Evolutionary conservation across 2,888 invertebrate species (phyloP).

Genomic region (Lumbricus terrestris): DNA sequence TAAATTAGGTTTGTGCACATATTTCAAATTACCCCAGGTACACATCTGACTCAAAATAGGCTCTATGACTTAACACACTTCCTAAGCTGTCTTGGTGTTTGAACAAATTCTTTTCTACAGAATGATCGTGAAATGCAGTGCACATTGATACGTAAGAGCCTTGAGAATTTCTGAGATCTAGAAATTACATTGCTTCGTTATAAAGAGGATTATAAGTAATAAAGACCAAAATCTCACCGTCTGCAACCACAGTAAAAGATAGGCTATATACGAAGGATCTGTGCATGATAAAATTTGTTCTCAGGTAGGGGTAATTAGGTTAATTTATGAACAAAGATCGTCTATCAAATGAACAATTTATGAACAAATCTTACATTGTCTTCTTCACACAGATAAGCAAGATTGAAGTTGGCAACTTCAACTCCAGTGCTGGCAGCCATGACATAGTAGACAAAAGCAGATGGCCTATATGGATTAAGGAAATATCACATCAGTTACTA

Average conservation of each 20-base stretch:
- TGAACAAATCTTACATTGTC: constrained; percentile 43
- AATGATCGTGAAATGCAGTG: not conserved
- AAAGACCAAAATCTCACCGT: no score
- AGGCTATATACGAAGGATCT: no score
- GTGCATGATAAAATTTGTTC: no score
- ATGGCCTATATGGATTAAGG: constrained; percentile 44
- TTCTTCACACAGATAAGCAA: constrained; percentile 55
- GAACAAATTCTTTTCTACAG: not conserved
- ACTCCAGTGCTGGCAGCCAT: constrained; percentile 53
- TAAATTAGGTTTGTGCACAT: not conserved
- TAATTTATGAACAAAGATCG: not conserved
- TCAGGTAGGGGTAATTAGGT: no score
- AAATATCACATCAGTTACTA: not conserved
- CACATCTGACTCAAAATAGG: not conserved
- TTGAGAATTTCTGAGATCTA: not conserved
- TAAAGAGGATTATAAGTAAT: not conserved
- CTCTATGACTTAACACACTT: not conserved
- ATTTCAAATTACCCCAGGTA: no score
- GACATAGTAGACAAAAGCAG: constrained; percentile 51
- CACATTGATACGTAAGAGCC: not conserved
- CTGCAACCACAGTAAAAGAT: no score
- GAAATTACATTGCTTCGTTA: not conserved
- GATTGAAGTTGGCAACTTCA: constrained; percentile 55
- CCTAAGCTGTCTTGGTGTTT: not conserved
- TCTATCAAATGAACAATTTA: not conserved